A percentile compares a stretch with the other conserved stretches of the same genome.
Evolutionary conservation across 2,888 invertebrate species (phyloP).

Genomic region (Rhingia campestris): DNA sequence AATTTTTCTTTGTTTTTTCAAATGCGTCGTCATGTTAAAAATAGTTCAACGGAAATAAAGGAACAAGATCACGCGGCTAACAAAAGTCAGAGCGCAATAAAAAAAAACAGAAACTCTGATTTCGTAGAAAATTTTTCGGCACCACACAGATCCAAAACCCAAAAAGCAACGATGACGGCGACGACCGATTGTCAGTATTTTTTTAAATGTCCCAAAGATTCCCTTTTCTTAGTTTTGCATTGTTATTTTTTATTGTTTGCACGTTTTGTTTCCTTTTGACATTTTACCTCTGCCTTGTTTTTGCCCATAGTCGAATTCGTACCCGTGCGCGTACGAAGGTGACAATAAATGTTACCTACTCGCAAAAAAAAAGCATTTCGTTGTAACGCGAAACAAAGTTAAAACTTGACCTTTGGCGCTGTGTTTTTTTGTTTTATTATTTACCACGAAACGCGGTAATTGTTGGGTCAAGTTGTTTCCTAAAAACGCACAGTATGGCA

Average conservation of each 20-base stretch:
- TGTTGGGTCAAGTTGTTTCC: constrained; percentile 45
- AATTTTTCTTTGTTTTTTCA: constrained; percentile 39
- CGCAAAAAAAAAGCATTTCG: constrained; percentile 30
- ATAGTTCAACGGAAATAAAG: constrained; percentile 69
- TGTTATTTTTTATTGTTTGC: constrained; percentile 47
- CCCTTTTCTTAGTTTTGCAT: constrained; percentile 55
- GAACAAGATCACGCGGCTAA: constrained; percentile 64
- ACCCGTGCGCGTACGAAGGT: constrained; percentile 44
- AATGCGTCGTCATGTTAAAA: constrained; percentile 42
- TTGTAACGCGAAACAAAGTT: constrained; percentile 33
- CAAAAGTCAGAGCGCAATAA: constrained; percentile 29
- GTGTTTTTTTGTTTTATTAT: constrained; percentile 5
- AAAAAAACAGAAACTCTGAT: constrained; percentile 41
- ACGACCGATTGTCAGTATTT: constrained; percentile 18
- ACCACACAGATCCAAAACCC: constrained; percentile 31
- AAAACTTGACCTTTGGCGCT: constrained; percentile 49
- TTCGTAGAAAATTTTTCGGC: constrained; percentile 71
- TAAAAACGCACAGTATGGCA: constrained; percentile 4
- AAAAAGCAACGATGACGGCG: constrained; percentile 7
- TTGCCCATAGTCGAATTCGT: constrained; percentile 3
- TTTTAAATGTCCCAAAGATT: constrained; percentile 67
- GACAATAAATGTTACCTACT: constrained; percentile 48
- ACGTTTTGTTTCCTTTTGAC: constrained; percentile 46
- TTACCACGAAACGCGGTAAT: constrained; percentile 36
- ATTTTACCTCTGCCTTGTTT: constrained; percentile 53